Evolutionary conservation across 2,797 vertebrate genomes (phyloP).

Genomic region (Microctenopoma steveboyesi): DNA sequence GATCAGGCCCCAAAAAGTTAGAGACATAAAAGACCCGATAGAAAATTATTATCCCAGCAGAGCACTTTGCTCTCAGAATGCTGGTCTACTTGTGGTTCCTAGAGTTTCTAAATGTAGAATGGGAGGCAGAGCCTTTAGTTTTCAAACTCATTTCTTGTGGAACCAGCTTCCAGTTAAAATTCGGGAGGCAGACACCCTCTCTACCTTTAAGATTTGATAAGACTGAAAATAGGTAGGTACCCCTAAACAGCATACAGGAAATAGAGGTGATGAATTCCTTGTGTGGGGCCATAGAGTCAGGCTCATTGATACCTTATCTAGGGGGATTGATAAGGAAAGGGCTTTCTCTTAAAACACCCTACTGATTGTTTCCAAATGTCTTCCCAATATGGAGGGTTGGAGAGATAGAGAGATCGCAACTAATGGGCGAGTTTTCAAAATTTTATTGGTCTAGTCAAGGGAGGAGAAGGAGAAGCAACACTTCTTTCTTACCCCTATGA

Average conservation of each 20-base stretch:
- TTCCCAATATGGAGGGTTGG: constrained; percentile 76
- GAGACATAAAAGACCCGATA: too few relatives aligned
- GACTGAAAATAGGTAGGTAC: constrained; percentile 83
- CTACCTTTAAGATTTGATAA: constrained; percentile 22
- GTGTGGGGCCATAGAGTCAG: constrained; percentile 79
- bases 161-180: too few relatives aligned
- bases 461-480: constrained; percentile 74
- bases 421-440: constrained; percentile 64
- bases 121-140: too few relatives aligned
- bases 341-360: constrained; percentile 86
- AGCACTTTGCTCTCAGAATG: too few relatives aligned
- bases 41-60: too few relatives aligned
- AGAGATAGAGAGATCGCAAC: constrained; percentile 61
- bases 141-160: too few relatives aligned
- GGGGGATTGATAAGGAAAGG: constrained; percentile 72
- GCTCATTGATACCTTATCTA: constrained; percentile 95
- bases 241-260: constrained; percentile 88
- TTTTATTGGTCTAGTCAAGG: constrained; percentile 84
- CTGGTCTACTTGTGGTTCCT: too few relatives aligned
- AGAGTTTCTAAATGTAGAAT: too few relatives aligned
- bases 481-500: constrained; percentile 76
- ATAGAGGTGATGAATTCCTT: constrained; percentile 95
- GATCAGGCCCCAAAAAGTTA: too few relatives aligned
- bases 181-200: too few relatives aligned
- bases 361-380: constrained; percentile 97